Percentiles rank a stretch among this genome's conserved stretches.
phyloP scores from a whole-genome alignment of 1,140 invertebrate genomes.

The Acromyrmex charruanus region DNA sequence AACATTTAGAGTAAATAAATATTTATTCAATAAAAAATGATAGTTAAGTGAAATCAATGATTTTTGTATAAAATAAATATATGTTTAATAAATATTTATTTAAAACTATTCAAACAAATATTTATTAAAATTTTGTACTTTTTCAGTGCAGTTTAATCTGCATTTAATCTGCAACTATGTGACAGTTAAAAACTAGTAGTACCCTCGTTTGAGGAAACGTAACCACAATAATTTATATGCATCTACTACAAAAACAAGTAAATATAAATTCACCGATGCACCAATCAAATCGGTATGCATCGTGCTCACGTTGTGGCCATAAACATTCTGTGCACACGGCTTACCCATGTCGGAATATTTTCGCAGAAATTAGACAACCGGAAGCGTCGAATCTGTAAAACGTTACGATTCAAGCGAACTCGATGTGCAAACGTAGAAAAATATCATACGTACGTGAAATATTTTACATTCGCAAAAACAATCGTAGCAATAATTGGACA shows the following conservation, averaged over 20 bases:
- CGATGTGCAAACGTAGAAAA: constrained; percentile 25
- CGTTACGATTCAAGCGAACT: not conserved
- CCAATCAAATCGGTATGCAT: constrained; percentile 50
- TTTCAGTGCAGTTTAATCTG: too few species aligned
- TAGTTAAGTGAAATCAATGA: too few species aligned
- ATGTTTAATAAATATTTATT: too few species aligned
- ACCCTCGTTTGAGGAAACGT: not conserved
- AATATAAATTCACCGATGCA: not conserved
- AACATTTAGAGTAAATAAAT: too few species aligned
- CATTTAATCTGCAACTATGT: not conserved
- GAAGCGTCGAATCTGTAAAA: constrained; percentile 28
- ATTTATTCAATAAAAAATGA: too few species aligned
- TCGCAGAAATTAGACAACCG: constrained; percentile 43
- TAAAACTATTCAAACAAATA: too few species aligned
- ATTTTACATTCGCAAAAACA: constrained; percentile 29
- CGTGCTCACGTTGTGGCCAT: constrained; percentile 25
- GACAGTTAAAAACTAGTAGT: constrained; percentile 3
- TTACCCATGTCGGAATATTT: constrained; percentile 31
- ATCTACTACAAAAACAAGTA: not conserved
- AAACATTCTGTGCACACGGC: constrained; percentile 29
- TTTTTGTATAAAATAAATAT: too few species aligned
- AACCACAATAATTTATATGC: not conserved
- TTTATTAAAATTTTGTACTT: too few species aligned
- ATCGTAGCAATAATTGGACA: constrained; percentile 25
- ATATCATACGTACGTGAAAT: not conserved